phyloP scores from a whole-genome alignment of 2,797 vertebrate genomes.

The Bothrops alternatus region DNA sequence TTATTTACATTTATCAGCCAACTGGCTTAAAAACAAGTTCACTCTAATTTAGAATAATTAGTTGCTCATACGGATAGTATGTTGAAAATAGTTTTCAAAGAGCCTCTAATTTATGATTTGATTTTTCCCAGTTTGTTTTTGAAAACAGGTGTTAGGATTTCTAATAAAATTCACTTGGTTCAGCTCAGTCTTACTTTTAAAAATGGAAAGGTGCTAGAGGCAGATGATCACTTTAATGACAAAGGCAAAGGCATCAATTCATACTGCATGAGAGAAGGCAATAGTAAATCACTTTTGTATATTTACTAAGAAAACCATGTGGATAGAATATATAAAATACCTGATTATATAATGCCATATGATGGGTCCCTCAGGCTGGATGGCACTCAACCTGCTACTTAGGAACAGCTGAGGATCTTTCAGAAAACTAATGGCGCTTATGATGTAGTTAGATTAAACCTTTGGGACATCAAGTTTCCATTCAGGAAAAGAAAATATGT shows the following conservation, averaged over 20 bases:
- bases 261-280: not conserved
- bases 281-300: not conserved
- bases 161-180: not conserved
- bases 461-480: not conserved
- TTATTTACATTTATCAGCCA: not conserved
- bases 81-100: too few species aligned
- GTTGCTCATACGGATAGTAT: not conserved
- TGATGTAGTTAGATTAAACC: not conserved
- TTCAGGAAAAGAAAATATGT: not conserved
- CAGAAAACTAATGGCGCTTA: not conserved
- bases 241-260: not conserved
- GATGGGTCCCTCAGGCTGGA: not conserved
- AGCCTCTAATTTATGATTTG: not conserved
- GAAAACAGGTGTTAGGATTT: not conserved
- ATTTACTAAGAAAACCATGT: not conserved
- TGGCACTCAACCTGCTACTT: not conserved
- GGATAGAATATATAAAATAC: not conserved
- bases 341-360: not conserved
- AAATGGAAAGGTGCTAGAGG: not conserved
- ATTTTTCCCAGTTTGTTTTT: not conserved
- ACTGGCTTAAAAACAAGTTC: too few species aligned
- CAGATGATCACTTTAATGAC: not conserved
- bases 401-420: not conserved
- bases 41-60: not conserved
- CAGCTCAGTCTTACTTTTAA: not conserved